Conservation (phyloP, 2,113 vertebrate species). For the Myanophis thanlyinensis region DNA sequence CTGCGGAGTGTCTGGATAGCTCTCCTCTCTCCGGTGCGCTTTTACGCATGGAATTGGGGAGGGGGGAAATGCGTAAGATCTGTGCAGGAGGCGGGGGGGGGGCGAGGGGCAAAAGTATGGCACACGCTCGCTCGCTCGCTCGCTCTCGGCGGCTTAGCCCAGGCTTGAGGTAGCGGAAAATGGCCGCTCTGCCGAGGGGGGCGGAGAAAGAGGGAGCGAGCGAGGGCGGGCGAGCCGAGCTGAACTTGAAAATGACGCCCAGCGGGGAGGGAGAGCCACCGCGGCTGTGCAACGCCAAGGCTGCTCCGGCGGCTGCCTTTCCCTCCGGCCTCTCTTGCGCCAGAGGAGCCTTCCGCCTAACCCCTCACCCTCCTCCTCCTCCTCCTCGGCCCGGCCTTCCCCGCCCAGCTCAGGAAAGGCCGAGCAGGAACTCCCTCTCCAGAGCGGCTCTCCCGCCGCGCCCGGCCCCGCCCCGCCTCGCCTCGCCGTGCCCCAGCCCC, state of each 20-base stretch:
- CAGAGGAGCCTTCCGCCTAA: background rate
- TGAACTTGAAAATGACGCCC: constrained; percentile 75
- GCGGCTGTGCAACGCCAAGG: background rate
- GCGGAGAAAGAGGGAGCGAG: constrained; percentile 75
- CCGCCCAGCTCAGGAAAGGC: background rate
- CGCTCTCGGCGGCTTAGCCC: background rate
- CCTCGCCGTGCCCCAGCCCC: constrained; percentile 13
- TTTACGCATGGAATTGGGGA: constrained; percentile 16
- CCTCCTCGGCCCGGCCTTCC: background rate
- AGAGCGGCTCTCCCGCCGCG: background rate
- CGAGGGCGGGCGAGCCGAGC: constrained; percentile 70
- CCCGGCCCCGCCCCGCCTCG: background rate
- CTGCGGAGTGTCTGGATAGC: background rate
- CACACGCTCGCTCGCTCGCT: background rate
- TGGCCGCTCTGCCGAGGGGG: constrained; percentile 87
- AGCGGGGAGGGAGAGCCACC: constrained; percentile 35
- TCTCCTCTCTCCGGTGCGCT: background rate
- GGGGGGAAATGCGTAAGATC: constrained; percentile 16
- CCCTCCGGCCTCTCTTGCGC: background rate
- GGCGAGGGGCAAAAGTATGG: background rate
- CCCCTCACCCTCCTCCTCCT: no score
- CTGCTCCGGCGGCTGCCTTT: background rate
- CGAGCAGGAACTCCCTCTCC: background rate
- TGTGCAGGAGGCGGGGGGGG: background rate
- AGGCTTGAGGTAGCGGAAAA: constrained; percentile 77